Percentiles rank a stretch among this genome's conserved stretches.
Evolutionary conservation across 1,140 invertebrate genomes (phyloP).

Genomic region (Lasioglossum albipes): DNA sequence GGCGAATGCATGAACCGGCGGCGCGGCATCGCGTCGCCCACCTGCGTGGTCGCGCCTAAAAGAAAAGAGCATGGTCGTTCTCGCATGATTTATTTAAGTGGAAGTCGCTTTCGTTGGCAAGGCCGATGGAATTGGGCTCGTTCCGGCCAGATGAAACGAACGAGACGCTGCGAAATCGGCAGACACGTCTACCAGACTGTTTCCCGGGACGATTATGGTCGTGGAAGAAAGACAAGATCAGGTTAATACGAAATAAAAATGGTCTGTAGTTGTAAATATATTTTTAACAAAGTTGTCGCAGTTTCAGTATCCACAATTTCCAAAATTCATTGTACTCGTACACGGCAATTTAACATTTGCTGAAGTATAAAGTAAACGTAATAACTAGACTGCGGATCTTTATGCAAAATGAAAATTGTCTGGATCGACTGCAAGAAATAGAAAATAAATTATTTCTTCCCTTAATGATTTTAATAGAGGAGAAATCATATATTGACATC

Average conservation of each 20-base stretch:
- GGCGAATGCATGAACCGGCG: slow-evolving; percentile 72
- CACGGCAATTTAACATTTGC: too few relatives aligned
- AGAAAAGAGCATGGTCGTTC: slow-evolving; percentile 72
- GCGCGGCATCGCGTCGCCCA: slow-evolving; percentile 9
- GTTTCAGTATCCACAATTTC: too few relatives aligned
- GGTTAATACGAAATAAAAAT: slow-evolving; percentile 68
- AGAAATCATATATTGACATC: too few relatives aligned
- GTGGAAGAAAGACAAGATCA: slow-evolving; percentile 52
- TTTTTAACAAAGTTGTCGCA: too few relatives aligned
- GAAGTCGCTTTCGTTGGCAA: slow-evolving; percentile 13
- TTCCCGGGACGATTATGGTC: slow-evolving; percentile 70
- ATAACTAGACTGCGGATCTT: too few relatives aligned
- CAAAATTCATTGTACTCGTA: too few relatives aligned
- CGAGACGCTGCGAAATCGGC: slow-evolving; percentile 3
- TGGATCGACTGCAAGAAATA: too few relatives aligned
- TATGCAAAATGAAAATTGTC: too few relatives aligned
- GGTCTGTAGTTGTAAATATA: too few relatives aligned
- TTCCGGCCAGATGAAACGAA: slow-evolving; percentile 10
- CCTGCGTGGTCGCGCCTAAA: slow-evolving; percentile 37
- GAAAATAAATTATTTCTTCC: too few relatives aligned
- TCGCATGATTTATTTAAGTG: slow-evolving; percentile 78
- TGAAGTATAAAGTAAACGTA: too few relatives aligned
- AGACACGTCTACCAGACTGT: slow-evolving; percentile 70
- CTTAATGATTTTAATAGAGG: too few relatives aligned
- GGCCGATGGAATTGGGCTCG: slow-evolving; percentile 44